Evolutionary conservation across 2,888 invertebrate species (phyloP), one percentile per base, ranked within the genome.

Genomic region (Nomada goodeniana): DNA sequence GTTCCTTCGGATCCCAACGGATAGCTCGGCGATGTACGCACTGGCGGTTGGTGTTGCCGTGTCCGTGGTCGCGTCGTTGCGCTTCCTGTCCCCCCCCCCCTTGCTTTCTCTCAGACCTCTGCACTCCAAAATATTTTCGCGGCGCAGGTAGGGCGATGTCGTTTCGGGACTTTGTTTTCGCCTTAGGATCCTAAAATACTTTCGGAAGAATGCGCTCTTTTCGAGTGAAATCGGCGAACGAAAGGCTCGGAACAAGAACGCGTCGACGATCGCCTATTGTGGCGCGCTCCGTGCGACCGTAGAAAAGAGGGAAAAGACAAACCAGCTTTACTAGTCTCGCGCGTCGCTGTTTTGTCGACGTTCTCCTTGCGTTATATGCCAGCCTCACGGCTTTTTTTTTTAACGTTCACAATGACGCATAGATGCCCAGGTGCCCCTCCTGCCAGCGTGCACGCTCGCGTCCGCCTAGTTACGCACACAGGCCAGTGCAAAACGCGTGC

Each of bases 351-450:
- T 86, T 80, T 84, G 86, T 83, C 86, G 82, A 86, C 80, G 84
- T 84, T 77, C 76, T 83, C 74, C 79, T 79, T 80, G 84, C 80
- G 80, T 74, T 86, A 75, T 76, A 84, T 68, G 86, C 71, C 76
- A 81, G 86, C 82, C 82, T 86, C 80, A 86, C 84, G 80, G 79
- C 80, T 85, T 82, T 0, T 87, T 86, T 87, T 86, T 87, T 87
- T 83, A 86, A 85, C 85, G 76, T 87, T 71, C 82, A 87, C 85
- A 87, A 85, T 86, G 87, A 85, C 85, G 87, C 87, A 87, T 87
- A 86, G 84, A 78, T 77, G 85, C 79, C 86, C 86, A 87, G 86
- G 86, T 87, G 87, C 85, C 81, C 81, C 79, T 71, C 77, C 67
- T 79, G 79, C 42, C 71, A 36, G 50, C 71, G 52, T n/a, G 36